Base-by-base conservation (phyloP, 2,113 vertebrate genomes). In the Eulacestoma nigropectus region DNA sequence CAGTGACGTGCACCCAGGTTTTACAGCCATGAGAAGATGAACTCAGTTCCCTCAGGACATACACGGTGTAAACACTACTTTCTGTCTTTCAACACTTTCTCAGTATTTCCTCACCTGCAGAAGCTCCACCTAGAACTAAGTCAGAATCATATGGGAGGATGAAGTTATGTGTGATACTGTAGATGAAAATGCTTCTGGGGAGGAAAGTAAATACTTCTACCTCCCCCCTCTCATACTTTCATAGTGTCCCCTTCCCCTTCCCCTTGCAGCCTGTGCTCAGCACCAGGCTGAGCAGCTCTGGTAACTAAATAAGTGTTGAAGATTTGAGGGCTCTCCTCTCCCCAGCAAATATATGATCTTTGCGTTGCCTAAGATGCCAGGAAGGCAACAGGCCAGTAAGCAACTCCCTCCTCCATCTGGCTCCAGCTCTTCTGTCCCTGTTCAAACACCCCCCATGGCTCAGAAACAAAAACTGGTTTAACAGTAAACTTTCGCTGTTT, bases 401-500 rank as follows among this genome's bases (percentile, higher is more conserved):
- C 18, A 83, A 75, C 42, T 89, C 30, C 74, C 44, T 89, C 41
- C 15, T 76, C 57, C 59, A 62, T 44, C 70, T 7, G 1, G 26
- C 42, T 82, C 41, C 59, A 73, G 25, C 21, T 67, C 85, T 74
- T 55, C 30, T 27, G 67, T 91, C 44, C 52, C 39, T 19, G 33
- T 35, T 93, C 35, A 70, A 39, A 75, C 49, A 63, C 50, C 12
- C 12, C 53, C 85, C 7, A 32, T 25, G 83, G 88, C 60, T 89
- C 88, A 89, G 76, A 88, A 80, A 88, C 76, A 92, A 70, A 83
- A 74, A 70, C 75, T 56, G 25, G 11, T 70, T 80, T 78, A 59
- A 77, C 87, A 90, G 63, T 64, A 93, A 95, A 85, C 70, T 87
- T 95, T 83, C 84, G 65, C 70, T 88, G 25, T 88, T 88, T 92